Conservation (phyloP, 2,113 vertebrate species). For the Leptobrachium leishanense region DNA sequence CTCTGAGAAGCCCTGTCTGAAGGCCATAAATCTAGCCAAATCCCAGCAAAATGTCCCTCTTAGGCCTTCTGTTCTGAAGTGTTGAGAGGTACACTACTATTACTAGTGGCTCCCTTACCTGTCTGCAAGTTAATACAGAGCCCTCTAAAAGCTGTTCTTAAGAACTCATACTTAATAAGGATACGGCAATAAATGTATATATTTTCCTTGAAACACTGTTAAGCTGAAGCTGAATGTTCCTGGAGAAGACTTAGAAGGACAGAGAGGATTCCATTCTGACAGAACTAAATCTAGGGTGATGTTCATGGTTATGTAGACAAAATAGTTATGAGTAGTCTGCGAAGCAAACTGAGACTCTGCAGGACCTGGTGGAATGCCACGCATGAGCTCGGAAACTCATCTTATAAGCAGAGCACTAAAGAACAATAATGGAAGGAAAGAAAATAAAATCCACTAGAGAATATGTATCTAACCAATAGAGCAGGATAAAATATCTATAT, state of each 20-base stretch:
- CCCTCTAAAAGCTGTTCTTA: neutral
- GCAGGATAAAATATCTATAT: too few species aligned
- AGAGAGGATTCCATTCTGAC: constrained; percentile 8
- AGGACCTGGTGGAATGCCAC: constrained; percentile 24
- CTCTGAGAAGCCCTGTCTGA: too few species aligned
- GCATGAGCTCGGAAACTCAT: constrained; percentile 7
- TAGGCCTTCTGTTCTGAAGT: too few species aligned
- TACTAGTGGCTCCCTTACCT: too few species aligned
- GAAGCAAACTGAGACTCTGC: constrained; percentile 27
- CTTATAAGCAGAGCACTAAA: neutral
- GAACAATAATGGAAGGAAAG: neutral
- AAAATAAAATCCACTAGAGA: neutral
- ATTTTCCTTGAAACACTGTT: neutral
- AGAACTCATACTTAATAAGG: neutral
- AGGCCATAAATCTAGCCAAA: too few species aligned
- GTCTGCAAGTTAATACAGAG: neutral
- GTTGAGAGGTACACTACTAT: too few species aligned
- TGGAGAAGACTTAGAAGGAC: neutral
- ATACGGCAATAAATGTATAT: neutral
- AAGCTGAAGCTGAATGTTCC: neutral
- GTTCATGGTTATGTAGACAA: constrained; percentile 5
- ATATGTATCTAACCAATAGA: neutral
- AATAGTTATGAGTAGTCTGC: neutral
- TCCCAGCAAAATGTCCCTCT: too few species aligned
- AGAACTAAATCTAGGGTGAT: neutral